phyloP scores from a whole-genome alignment of 2,888 invertebrate species.

The Adineta ricciae region DNA sequence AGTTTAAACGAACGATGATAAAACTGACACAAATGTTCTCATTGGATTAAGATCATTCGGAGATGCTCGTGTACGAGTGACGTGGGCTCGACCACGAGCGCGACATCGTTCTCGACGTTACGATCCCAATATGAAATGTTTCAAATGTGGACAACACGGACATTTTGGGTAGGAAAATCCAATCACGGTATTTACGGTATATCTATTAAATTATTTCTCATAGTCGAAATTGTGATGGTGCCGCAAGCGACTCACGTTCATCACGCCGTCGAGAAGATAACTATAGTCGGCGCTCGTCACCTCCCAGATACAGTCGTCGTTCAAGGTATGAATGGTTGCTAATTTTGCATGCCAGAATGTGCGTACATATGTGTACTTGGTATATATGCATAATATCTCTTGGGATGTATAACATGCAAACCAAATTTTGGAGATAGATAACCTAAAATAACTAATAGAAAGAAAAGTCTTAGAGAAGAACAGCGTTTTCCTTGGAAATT shows the following conservation, averaged over 20 bases:
- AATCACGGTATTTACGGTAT: background rate
- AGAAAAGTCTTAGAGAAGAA: background rate
- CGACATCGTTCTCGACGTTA: conserved; percentile 24
- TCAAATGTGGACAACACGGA: conserved; percentile 31
- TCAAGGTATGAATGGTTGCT: conserved; percentile 1
- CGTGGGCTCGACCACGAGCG: conserved; percentile 28
- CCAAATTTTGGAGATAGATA: background rate
- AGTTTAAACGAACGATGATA: background rate
- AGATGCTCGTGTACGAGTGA: conserved; percentile 23
- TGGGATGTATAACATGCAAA: background rate
- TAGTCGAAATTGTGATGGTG: conserved; percentile 11
- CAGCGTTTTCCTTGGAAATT: background rate
- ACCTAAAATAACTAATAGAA: background rate
- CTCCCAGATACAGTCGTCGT: background rate
- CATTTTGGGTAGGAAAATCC: conserved; percentile 28
- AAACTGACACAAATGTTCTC: background rate
- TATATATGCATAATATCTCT: background rate
- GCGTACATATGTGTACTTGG: background rate
- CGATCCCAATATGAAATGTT: conserved; percentile 34
- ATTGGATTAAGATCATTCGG: conserved; percentile 22
- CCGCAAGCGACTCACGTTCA: background rate
- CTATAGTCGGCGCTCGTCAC: background rate
- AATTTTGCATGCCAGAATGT: background rate
- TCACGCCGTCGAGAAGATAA: conserved; percentile 6
- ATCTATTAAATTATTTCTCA: background rate